Percentiles rank a stretch among this genome's conserved stretches.
phyloP scores from a whole-genome alignment of 2,888 invertebrate genomes.

The Eulithis testata region DNA sequence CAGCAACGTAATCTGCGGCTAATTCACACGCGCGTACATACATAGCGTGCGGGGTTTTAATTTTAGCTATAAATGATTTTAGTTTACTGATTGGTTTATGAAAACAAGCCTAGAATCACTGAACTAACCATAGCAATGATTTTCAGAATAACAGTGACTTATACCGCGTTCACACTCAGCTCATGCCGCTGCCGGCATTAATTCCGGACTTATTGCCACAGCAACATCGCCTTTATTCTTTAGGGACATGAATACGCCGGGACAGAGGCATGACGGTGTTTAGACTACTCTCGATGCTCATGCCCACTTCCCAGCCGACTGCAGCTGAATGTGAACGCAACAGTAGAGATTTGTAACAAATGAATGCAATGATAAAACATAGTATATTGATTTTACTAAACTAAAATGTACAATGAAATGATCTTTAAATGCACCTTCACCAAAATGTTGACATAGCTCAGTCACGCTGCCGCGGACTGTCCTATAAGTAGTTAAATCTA shows the following conservation, averaged over 20 bases:
- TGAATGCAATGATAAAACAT: no score
- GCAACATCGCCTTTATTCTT: no score
- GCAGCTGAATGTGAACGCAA: no score
- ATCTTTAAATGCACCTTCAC: conserved; percentile 78
- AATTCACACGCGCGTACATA: conserved; percentile 9
- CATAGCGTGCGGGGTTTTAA: neutral
- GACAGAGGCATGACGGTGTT: no score
- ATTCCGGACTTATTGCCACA: no score
- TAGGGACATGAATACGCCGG: no score
- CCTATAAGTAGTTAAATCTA: conserved; percentile 2
- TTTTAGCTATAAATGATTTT: neutral
- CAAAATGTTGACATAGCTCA: conserved; percentile 45
- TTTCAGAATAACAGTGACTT: neutral
- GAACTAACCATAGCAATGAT: conserved; percentile 5
- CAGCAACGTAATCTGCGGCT: conserved; percentile 3
- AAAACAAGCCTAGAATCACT: conserved; percentile 18
- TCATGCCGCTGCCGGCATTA: no score
- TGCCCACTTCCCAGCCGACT: no score
- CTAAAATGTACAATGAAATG: conserved; percentile 33
- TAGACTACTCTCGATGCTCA: no score
- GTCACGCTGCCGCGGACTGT: conserved; percentile 12
- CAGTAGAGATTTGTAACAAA: no score
- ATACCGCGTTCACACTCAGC: no score
- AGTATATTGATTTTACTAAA: neutral
- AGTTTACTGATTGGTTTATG: neutral